Conservation (phyloP, 2,888 invertebrate genomes). For the Lasius platythorax region DNA sequence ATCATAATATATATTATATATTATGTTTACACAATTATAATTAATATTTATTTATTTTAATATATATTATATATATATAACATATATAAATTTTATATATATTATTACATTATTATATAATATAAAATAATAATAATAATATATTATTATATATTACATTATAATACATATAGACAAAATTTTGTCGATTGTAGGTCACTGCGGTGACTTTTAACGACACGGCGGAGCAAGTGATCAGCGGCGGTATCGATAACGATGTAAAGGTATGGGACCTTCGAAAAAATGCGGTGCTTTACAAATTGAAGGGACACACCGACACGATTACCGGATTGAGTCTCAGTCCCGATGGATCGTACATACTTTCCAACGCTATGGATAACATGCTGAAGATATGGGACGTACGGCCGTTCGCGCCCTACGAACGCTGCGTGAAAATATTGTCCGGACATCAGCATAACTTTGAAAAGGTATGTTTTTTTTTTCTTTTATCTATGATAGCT, state of each 20-base stretch:
- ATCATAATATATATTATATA: neutral
- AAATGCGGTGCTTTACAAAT: slow-evolving; percentile 92
- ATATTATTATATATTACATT: neutral
- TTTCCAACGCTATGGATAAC: slow-evolving; percentile 99
- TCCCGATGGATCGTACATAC: slow-evolving; percentile 94
- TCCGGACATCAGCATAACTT: slow-evolving; percentile 99
- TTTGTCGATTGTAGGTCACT: slow-evolving; percentile 87
- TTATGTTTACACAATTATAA: too few species aligned
- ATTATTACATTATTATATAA: too few species aligned
- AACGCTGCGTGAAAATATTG: slow-evolving; percentile 96
- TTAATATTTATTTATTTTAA: too few species aligned
- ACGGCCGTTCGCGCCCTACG: slow-evolving; percentile 96
- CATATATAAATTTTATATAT: too few species aligned
- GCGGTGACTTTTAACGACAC: slow-evolving; percentile 98
- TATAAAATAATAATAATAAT: too few species aligned
- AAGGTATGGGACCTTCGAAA: slow-evolving; percentile 99
- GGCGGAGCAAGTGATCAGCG: slow-evolving; percentile 97
- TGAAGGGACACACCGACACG: slow-evolving; percentile 98
- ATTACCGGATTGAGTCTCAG: slow-evolving; percentile 96
- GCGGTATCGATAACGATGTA: slow-evolving; percentile 98
- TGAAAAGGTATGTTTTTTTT: slow-evolving; percentile 89
- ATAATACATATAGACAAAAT: neutral
- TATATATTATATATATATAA: too few species aligned
- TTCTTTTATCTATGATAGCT: slow-evolving; percentile 2
- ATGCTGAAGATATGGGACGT: slow-evolving; percentile 98